These are phyloP conservation scores for Mactra quadrangularis DNA, from an alignment of 1,140 invertebrate genomes.

Conservation along the genomic window DNA sequence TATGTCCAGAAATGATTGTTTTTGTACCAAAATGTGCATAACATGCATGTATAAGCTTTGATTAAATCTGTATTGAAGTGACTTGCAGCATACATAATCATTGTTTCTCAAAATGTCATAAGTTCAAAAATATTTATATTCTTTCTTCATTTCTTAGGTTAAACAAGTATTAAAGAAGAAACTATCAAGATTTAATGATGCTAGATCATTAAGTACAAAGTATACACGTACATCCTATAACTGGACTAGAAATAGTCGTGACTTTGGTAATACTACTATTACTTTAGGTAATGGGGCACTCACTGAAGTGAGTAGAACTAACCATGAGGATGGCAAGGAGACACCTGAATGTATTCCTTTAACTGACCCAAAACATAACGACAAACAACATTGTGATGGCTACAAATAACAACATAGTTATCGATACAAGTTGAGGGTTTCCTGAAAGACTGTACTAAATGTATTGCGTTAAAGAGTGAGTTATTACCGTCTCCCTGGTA, in stretches of 20 bases:
- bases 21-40: too few relatives aligned
- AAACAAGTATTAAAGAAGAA: constrained; percentile 73
- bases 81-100: too few relatives aligned
- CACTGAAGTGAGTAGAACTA: not conserved
- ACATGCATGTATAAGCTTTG: too few relatives aligned
- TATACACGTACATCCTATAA: constrained; percentile 75
- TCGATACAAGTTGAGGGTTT: too few relatives aligned
- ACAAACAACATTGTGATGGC: constrained; percentile 2
- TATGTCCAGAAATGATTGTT: not conserved
- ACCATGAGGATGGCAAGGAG: not conserved
- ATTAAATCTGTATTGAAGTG: too few relatives aligned
- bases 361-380: not conserved
- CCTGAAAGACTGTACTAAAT: too few relatives aligned
- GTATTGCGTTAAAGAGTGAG: too few relatives aligned
- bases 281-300: constrained; percentile 30
- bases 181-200: constrained; percentile 73
- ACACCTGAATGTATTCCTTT: constrained; percentile 23
- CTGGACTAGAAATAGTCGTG: constrained; percentile 53
- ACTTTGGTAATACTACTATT: constrained; percentile 14
- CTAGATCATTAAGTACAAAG: constrained; percentile 69
- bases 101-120: too few relatives aligned
- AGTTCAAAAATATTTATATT: too few relatives aligned
- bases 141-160: constrained; percentile 72
- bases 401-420: too few relatives aligned
- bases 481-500: too few relatives aligned